Evolutionary conservation across 37 sponge, comb jelly and placozoan genomes (phyloP).

Genomic region (Hexactinellida sp.): DNA sequence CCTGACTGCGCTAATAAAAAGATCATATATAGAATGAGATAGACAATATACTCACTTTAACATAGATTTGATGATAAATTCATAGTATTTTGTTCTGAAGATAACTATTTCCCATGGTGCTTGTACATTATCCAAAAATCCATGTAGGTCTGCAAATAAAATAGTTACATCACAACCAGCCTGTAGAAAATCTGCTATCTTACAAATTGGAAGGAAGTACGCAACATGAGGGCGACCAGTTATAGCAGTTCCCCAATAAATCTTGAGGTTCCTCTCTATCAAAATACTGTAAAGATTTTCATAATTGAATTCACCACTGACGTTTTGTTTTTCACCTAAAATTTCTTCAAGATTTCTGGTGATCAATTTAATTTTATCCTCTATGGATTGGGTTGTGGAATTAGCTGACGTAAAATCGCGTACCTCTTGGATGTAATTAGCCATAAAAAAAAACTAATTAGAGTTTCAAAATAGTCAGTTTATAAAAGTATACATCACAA

Average conservation of each 20-base stretch:
- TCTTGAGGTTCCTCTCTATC: slow-evolving; percentile 35
- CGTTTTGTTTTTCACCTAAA: not conserved
- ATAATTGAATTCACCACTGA: not conserved
- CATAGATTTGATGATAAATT: slow-evolving; percentile 60
- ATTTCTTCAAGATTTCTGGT: not conserved
- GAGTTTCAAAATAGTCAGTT: no score
- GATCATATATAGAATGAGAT: no score
- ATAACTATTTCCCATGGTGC: slow-evolving; percentile 85
- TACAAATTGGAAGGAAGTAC: slow-evolving; percentile 84
- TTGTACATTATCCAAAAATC: slow-evolving; percentile 88
- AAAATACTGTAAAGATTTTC: not conserved
- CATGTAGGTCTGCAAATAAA: slow-evolving; percentile 89
- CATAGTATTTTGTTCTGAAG: slow-evolving; percentile 71
- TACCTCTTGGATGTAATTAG: no score
- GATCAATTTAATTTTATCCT: not conserved
- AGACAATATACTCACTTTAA: not conserved
- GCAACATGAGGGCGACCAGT: slow-evolving; percentile 95
- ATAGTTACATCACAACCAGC: slow-evolving; percentile 93
- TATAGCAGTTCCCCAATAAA: slow-evolving; percentile 98
- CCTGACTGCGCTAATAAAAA: no score
- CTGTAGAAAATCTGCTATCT: slow-evolving; percentile 76
- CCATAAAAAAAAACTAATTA: no score
- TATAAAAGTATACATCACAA: no score
- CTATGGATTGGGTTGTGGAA: no score
- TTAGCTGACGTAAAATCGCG: no score